Conservation (phyloP, 92 coral and sea anemone species). For the Zoanthus gigantus region DNA sequence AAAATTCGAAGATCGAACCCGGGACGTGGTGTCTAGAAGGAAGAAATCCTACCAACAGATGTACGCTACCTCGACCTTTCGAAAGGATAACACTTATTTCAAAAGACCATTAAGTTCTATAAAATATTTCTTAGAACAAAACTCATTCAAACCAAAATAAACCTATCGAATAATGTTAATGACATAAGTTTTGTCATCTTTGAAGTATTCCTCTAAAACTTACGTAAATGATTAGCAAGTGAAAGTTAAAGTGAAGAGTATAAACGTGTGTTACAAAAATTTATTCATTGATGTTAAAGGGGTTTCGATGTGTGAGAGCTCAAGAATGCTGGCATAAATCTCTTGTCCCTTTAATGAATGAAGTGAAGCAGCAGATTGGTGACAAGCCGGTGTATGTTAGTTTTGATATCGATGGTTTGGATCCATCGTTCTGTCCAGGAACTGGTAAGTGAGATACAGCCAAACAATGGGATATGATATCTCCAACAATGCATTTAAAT, state of each 20-base stretch:
- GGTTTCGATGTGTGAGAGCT: constrained; percentile 71
- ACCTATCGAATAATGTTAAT: too few species aligned
- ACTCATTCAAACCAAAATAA: too few species aligned
- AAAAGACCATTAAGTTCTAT: too few species aligned
- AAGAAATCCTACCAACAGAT: too few species aligned
- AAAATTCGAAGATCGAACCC: too few species aligned
- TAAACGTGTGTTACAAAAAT: background rate
- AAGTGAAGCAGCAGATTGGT: constrained; percentile 77
- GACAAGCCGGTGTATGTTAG: constrained; percentile 77
- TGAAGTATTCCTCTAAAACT: background rate
- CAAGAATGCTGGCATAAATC: constrained; percentile 79
- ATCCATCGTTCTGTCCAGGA: constrained; percentile 76
- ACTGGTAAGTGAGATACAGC: constrained; percentile 56
- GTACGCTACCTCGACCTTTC: too few species aligned
- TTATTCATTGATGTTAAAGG: constrained; percentile 41
- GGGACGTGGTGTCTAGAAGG: too few species aligned
- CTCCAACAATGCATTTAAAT: too few species aligned
- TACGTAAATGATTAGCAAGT: background rate
- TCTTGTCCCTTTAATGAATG: constrained; percentile 74
- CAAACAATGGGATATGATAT: background rate
- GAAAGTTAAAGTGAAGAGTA: background rate
- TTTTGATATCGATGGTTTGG: constrained; percentile 76
- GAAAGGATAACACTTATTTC: too few species aligned
- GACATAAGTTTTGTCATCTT: too few species aligned
- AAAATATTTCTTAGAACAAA: too few species aligned